Evolutionary conservation across 2,113 vertebrate genomes (phyloP), one percentile per base, ranked within the genome.

Genomic region (Taurulus bubalis): DNA sequence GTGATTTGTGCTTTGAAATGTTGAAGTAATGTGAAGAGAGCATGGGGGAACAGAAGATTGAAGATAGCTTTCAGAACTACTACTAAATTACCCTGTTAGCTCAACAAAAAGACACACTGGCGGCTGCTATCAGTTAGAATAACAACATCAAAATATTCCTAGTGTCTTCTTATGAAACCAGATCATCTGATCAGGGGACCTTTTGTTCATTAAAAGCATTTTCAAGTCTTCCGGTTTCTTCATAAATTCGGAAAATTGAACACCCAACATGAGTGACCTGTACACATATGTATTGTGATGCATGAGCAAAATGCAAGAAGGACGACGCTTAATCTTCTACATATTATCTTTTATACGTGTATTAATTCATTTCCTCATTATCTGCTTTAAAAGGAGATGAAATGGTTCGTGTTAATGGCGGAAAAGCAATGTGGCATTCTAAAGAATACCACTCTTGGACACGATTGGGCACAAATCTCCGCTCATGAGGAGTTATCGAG

Each of bases 1-100:
- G 15, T 64, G 65, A 70, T 40, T 76, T 28, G 22, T 63, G 14
- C 30, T 70, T 53, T 69, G 56, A 74, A 80, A 74, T 32, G 12
- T 53, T 38, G 18, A 1, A 16, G 24, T 80, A 64, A 65, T 66
- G 34, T 45, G 8, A 14, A 63, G 32, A 45, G 38, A 32, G 36
- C 20, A 66, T 26, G 22, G 2, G 2, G 8, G 38, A 28, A 75
- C 24, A 68, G 11, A 68, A 26, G 7, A 49, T 24, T 60, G 28
- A n/a, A 36, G 30, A n/a, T 30, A 32, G 71, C 8, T 68, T 69
- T 75, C 11, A 60, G 6, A 18, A 2, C 15, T 34, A 45, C 20
- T 22, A 14, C 26, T 55, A 34, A 24, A 34, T 63, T 10, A 45
- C 14, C 38, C 3, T 10, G 26, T 59, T 22, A 66, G 14, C 53